phyloP scores from a whole-genome alignment of 2,113 vertebrate species.

The Typhlomys cinereus region DNA sequence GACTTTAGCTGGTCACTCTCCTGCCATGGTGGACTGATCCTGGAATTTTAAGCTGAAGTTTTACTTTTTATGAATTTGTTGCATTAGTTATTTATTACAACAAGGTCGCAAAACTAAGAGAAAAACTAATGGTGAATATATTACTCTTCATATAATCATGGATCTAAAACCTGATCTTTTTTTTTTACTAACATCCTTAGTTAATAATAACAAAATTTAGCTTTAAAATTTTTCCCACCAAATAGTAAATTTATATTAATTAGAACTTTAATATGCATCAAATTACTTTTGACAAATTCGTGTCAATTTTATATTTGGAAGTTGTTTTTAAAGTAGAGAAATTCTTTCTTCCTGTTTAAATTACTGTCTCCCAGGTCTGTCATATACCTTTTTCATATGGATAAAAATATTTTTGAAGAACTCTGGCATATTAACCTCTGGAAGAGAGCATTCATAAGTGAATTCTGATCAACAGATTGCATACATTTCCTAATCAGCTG shows the following conservation, averaged over 20 bases:
- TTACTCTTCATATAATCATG: not conserved
- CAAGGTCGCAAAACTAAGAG: no score
- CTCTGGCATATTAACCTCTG: constrained; percentile 17
- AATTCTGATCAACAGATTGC: constrained; percentile 70
- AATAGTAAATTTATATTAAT: not conserved
- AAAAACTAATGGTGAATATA: not conserved
- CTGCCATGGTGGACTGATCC: no score
- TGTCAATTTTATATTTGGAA: constrained; percentile 22
- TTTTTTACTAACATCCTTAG: constrained; percentile 38
- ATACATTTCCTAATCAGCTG: constrained; percentile 58
- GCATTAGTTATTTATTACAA: no score
- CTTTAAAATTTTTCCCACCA: constrained; percentile 6
- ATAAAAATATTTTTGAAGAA: constrained; percentile 49
- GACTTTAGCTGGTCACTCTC: no score
- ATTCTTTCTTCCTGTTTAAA: constrained; percentile 29
- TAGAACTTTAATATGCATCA: not conserved
- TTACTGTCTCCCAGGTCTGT: not conserved
- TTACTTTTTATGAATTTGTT: no score
- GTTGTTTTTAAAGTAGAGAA: constrained; percentile 16
- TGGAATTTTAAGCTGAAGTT: no score
- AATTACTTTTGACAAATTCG: not conserved
- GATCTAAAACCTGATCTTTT: not conserved
- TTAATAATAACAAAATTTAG: not conserved
- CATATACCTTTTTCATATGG: constrained; percentile 22
- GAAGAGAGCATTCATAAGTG: constrained; percentile 68